Evolutionary conservation across 2,113 vertebrate genomes (phyloP), one percentile per base, ranked within the genome.

Genomic region (Chamaetylas fuelleborni): DNA sequence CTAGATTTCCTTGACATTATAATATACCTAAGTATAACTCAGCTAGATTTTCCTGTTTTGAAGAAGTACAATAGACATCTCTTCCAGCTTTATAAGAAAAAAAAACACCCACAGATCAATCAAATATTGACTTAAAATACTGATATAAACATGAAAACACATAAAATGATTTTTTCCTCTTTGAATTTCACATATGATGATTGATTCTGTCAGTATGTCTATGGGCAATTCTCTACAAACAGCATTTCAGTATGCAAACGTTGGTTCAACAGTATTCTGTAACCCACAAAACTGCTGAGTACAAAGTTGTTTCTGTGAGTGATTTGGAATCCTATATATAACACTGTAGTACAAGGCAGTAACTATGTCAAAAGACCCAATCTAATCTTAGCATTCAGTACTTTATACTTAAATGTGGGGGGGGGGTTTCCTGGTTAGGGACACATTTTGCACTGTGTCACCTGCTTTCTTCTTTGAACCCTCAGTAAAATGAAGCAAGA

Each of bases 101-200:
- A 71, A 76, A 66, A 66, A 76, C 16, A 81, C 33, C 11, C 26
- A 66, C 8, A 38, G 36, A 33, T 72, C 25, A 2, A 92, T 92
- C 67, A 70, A 81, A 90, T 81, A 92, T 74, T 90, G 80, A 88
- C 24, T 17, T 28, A 86, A 94, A 93, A 83, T 74, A 85, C 24
- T 36, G 57, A 81, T 78, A 89, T 67, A 86, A 86, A 65, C 26
- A 50, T 1, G 19, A 29, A 71, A 18, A 81, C 3, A 89, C 2
- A 51, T 2, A 71, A 66, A 89, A 51, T 79, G 0, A 48, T 28
- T 85, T 93, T 43, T 82, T 84, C 81, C 28, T 79, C 51, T 84
- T 54, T 79, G n/a, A 94, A 82, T 88, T 90, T 76, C 61, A 76
- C 43, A n/a, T 36, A 36, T 29, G 31, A 65, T 57, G 62, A 76